Conservation (phyloP, 1,140 invertebrate genomes). For the Bombus consobrinus region DNA sequence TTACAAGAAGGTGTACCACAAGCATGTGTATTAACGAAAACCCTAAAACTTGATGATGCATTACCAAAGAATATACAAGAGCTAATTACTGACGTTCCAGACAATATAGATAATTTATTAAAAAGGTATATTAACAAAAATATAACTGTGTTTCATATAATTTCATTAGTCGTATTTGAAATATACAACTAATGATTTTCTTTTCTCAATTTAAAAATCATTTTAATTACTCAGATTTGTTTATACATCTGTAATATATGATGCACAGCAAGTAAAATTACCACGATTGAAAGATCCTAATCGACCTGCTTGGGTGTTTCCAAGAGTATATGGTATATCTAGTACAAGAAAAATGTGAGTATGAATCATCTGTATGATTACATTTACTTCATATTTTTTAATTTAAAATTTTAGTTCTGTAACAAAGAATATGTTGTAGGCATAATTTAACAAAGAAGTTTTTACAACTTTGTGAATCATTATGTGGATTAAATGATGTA, state of each 20-base stretch:
- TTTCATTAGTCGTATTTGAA: neutral
- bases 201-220: neutral
- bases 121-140: slow-evolving; percentile 73
- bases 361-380: slow-evolving; percentile 31
- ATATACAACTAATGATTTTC: neutral
- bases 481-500: slow-evolving; percentile 83
- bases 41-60: slow-evolving; percentile 85
- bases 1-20: slow-evolving; percentile 88
- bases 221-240: slow-evolving; percentile 83
- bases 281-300: slow-evolving; percentile 88
- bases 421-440: slow-evolving; percentile 79
- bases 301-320: slow-evolving; percentile 88
- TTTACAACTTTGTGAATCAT: slow-evolving; percentile 87
- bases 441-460: slow-evolving; percentile 87
- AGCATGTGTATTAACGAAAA: slow-evolving; percentile 90
- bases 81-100: slow-evolving; percentile 76
- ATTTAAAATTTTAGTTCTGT: slow-evolving; percentile 24
- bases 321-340: slow-evolving; percentile 89
- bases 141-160: neutral
- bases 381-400: slow-evolving; percentile 31
- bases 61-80: slow-evolving; percentile 84
- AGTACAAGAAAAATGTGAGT: slow-evolving; percentile 88
- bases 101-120: slow-evolving; percentile 77
- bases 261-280: slow-evolving; percentile 89
- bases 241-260: slow-evolving; percentile 88